Base-by-base conservation (phyloP, 2,888 invertebrate genomes). In the Adelognathus sp. region DNA sequence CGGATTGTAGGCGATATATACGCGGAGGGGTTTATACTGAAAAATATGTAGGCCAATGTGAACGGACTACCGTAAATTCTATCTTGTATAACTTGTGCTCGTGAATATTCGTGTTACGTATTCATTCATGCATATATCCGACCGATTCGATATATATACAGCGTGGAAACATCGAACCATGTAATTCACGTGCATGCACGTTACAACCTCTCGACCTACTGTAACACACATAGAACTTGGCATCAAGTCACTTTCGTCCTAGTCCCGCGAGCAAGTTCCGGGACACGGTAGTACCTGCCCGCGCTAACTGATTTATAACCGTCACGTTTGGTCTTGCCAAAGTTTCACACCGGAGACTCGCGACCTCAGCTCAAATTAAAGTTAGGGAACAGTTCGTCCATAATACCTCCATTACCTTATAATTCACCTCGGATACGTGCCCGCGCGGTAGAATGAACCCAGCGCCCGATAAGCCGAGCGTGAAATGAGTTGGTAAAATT, bases 281-380 rank as follows among this genome's bases (percentile, higher is more conserved):
- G 56, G 79, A 76, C 80, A 72, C 73, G 69, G 77, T 76, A 70
- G 75, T 66, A 56, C 72, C 79, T 41, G 58, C 21, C 9, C 70
- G 27, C 78, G 76, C 72, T 82, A 84, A 84, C 83, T 83, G 84
- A 83, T 84, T 84, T 84, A 82, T 80, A 82, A 82, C 82, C 76
- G 76, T 61, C 79, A 79, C 76, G 79, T 82, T 81, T 79, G 81
- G 77, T 79, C 81, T 79, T 73, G 52, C 67, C n/a, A 39, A 76
- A 79, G 79, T 79, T 79, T 18, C 24, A 60, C 6, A 44, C 27
- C 7, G n/a, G 36, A 36, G 9, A 60, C 63, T 18, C 63, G 24
- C 79, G 78, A 82, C 81, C 79, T 83, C 81, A 81, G 80, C 77
- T 80, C 76, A 79, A 82, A 83, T 82, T 83, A 81, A 83, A 82